A percentile compares a stretch with the other conserved stretches of the same genome.
Conservation (phyloP, 2,797 vertebrate species). For the Pelobates cultripes region DNA sequence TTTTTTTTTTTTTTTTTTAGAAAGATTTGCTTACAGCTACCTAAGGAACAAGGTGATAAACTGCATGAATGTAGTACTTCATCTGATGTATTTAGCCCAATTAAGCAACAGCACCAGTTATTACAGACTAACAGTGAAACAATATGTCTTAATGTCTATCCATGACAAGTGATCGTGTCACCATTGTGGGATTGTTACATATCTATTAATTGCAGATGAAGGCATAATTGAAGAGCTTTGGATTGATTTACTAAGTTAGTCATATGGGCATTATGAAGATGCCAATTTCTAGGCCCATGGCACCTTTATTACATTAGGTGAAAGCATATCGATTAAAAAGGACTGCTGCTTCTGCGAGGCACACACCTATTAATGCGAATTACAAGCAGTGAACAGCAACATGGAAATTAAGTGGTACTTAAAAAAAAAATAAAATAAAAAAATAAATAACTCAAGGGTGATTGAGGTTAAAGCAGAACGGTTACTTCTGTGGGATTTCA, state of each 20-base stretch:
- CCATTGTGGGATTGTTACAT: background rate
- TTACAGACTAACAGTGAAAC: background rate
- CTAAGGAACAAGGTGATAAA: no score
- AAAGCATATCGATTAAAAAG: background rate
- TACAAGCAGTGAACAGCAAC: background rate
- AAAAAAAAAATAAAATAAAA: background rate
- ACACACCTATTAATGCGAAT: background rate
- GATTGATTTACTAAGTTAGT: background rate
- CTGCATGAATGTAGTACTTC: background rate
- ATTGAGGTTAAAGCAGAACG: no score
- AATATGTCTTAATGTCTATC: background rate
- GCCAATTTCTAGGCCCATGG: background rate
- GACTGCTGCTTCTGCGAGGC: background rate
- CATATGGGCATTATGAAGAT: no score
- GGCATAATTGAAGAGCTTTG: background rate
- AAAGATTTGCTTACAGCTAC: no score
- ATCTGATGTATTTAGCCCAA: background rate
- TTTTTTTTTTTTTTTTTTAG: no score
- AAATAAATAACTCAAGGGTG: no score
- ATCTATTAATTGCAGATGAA: background rate
- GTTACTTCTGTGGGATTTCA: no score
- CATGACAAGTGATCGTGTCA: background rate
- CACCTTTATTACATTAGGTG: background rate
- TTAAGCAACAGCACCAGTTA: background rate
- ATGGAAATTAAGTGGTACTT: background rate